Percentiles rank a stretch among this genome's conserved stretches.
These are phyloP conservation scores for Ispidina lecontei DNA, from an alignment of 2,797 vertebrate genomes.

Conservation along the genomic window DNA sequence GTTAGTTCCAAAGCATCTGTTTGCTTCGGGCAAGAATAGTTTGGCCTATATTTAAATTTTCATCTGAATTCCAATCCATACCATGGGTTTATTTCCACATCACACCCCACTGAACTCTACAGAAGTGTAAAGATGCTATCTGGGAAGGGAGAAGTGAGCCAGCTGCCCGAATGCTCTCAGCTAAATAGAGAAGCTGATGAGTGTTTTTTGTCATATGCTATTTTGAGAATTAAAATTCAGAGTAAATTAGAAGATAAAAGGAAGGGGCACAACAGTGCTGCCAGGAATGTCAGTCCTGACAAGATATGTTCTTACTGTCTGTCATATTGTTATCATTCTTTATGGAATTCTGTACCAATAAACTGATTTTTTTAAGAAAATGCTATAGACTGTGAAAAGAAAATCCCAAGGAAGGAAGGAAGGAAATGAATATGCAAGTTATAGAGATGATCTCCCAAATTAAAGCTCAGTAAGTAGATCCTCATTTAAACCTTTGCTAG, in stretches of 20 bases:
- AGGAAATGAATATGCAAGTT: not conserved
- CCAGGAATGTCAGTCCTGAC: not conserved
- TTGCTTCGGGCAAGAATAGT: not conserved
- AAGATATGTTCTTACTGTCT: not conserved
- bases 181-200: not conserved
- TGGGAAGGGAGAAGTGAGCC: not conserved
- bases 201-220: not conserved
- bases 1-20: not conserved
- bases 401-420: too few relatives aligned
- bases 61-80: not conserved
- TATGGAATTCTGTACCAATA: not conserved
- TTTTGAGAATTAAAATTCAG: not conserved
- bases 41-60: conserved; percentile 22
- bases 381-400: not conserved
- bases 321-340: not conserved
- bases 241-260: conserved; percentile 3
- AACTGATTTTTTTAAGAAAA: not conserved
- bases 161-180: not conserved
- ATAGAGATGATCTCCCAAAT: not conserved
- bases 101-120: not conserved
- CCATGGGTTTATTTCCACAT: not conserved
- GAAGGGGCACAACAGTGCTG: rapidly evolving
- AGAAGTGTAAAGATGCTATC: not conserved
- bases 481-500: not conserved
- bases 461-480: not conserved